A percentile compares a stretch with the other conserved stretches of the same genome.
Evolutionary conservation across 1,140 invertebrate species (phyloP).

Genomic region (Musca domestica): DNA sequence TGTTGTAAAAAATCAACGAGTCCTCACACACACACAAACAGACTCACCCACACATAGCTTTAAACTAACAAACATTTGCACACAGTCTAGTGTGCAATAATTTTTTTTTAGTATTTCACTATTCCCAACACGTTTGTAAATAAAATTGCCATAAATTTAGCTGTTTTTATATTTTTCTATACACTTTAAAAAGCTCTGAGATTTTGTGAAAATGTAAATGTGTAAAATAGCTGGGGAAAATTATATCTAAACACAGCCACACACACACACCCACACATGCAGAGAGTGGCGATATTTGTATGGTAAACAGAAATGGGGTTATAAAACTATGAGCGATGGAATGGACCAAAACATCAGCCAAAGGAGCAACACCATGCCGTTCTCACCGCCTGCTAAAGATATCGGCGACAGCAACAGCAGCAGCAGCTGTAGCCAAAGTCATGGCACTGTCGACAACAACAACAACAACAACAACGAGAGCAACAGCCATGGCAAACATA

Average conservation of each 20-base stretch:
- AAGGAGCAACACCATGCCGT: too few relatives aligned
- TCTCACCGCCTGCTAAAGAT: constrained; percentile 24
- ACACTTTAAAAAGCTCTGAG: constrained; percentile 24
- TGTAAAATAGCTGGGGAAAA: constrained; percentile 3
- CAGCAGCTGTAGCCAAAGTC: too few relatives aligned
- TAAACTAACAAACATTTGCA: not conserved
- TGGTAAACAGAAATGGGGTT: not conserved
- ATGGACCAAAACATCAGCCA: too few relatives aligned
- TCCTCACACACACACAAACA: not conserved
- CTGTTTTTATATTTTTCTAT: constrained; percentile 21
- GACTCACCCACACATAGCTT: not conserved
- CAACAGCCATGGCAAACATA: too few relatives aligned
- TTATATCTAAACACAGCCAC: not conserved
- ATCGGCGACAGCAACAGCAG: not conserved
- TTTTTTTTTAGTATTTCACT: constrained; percentile 6
- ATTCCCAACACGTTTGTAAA: constrained; percentile 28
- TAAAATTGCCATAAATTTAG: constrained; percentile 28
- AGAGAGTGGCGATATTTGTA: not conserved
- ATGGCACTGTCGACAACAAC: too few relatives aligned
- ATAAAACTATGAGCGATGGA: too few relatives aligned
- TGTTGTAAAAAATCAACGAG: not conserved
- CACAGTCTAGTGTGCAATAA: not conserved
- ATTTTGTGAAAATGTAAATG: constrained; percentile 15
- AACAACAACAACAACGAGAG: not conserved
- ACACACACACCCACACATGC: not conserved